phyloP scores from a whole-genome alignment of 1,140 invertebrate genomes.

The Ceratina japonica region DNA sequence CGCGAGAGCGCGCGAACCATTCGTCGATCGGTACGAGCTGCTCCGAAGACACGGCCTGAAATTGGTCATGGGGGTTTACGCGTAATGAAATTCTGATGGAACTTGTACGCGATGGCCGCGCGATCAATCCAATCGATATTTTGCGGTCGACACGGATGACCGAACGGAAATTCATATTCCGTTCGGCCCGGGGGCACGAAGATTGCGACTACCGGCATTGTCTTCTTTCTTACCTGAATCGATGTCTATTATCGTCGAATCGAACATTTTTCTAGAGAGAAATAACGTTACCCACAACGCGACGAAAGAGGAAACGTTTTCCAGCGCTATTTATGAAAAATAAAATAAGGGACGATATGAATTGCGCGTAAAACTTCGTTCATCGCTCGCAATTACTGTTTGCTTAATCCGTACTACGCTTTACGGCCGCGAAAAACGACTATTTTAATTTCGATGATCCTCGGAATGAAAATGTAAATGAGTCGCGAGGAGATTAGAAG shows the following conservation, averaged over 20 bases:
- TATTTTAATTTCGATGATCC: neutral
- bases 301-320: too few relatives aligned
- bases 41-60: slow-evolving; percentile 51
- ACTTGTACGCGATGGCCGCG: slow-evolving; percentile 40
- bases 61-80: slow-evolving; percentile 58
- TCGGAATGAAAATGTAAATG: neutral
- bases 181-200: slow-evolving; percentile 22
- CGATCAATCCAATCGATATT: slow-evolving; percentile 61
- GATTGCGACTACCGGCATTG: neutral
- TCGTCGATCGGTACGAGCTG: slow-evolving; percentile 50
- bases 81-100: slow-evolving; percentile 63
- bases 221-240: neutral
- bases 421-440: too few relatives aligned
- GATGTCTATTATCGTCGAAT: too few relatives aligned
- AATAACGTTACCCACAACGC: too few relatives aligned
- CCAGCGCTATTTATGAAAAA: too few relatives aligned
- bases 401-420: too few relatives aligned
- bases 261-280: too few relatives aligned
- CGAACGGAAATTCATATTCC: slow-evolving; percentile 56
- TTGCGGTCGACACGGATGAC: slow-evolving; percentile 50
- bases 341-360: too few relatives aligned
- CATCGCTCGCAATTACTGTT: too few relatives aligned
- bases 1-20: slow-evolving; percentile 29
- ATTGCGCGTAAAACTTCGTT: neutral
- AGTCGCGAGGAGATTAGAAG: neutral